Evolutionary conservation across 1,140 invertebrate species (phyloP), one percentile per base, ranked within the genome.

Genomic region (Lethrus apterus): DNA sequence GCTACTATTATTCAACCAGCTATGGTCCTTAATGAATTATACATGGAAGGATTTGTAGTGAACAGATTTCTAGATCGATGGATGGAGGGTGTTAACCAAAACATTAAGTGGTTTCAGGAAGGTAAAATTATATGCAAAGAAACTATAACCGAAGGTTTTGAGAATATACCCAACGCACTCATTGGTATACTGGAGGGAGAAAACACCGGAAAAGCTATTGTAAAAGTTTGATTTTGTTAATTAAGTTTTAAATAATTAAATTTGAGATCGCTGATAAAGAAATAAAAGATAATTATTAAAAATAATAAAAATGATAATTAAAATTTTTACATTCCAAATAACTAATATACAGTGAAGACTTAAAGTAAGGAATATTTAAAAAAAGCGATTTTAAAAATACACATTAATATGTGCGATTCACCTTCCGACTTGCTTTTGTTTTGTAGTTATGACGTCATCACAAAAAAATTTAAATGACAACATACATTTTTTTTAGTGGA

Each of bases 201-300:
- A 42, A 84, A 81, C 63, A 68, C 64, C n/a, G 82, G 81, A 17
- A 84, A 84, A 70, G 73, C 76, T 32, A 57, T 83, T 45, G 72
- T 83, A 8, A 56, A 58, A 56, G 56, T 54, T 0, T 59, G 40
- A 46, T 34, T 2, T 10, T 14, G 14, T 34, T 17, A 7, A 33
- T 7, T 15, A 33, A 33, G 8, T 2, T 2, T 13, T 2, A 33
- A 33, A 33, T n/a, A n/a, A n/a, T n/a, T n/a, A n/a, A n/a, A n/a
- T n/a, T n/a, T n/a, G n/a, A n/a, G n/a, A n/a, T n/a, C n/a, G n/a
- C n/a, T n/a, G n/a, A n/a, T n/a, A n/a, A n/a, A n/a, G n/a, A n/a
- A n/a, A n/a, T n/a, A n/a, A n/a, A n/a, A n/a, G n/a, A n/a, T n/a
- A n/a, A n/a, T n/a, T n/a, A n/a, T n/a, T n/a, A n/a, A n/a, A n/a